A percentile compares a stretch with the other conserved stretches of the same genome.
These are phyloP conservation scores for Chiroxiphia lanceolata DNA, from an alignment of 2,797 vertebrate species.

Conservation along the genomic window DNA sequence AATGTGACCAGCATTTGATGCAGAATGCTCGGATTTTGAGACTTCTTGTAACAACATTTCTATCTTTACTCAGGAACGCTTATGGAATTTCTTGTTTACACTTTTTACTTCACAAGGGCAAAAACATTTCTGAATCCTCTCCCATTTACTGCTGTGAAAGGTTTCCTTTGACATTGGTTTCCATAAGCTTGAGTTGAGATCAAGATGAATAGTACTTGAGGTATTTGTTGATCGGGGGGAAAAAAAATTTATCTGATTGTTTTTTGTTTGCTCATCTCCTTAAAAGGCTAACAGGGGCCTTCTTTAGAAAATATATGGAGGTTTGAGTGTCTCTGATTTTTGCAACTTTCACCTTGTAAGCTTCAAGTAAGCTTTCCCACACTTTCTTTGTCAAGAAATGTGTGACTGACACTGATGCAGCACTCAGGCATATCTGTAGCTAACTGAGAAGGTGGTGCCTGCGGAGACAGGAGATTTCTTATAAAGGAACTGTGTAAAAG, in stretches of 20 bases:
- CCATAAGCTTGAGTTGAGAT: not conserved
- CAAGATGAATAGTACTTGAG: not conserved
- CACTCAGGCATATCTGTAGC: not conserved
- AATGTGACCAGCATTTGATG: not conserved
- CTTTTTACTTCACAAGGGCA: not conserved
- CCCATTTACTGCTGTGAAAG: not conserved
- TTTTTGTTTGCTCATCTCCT: not conserved
- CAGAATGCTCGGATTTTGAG: not conserved
- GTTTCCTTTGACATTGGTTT: not conserved
- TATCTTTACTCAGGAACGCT: not conserved
- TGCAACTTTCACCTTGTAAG: not conserved
- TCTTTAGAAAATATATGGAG: not conserved
- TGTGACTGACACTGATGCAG: not conserved
- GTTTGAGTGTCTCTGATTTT: not conserved
- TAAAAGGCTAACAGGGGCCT: not conserved
- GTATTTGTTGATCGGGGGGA: not conserved
- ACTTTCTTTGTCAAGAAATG: not conserved
- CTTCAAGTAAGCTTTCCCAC: not conserved
- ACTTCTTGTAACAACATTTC: not conserved
- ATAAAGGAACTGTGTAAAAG: not conserved
- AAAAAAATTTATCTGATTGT: not conserved
- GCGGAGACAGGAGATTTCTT: slow-evolving; percentile 5
- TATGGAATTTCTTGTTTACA: not conserved
- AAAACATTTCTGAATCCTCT: not conserved
- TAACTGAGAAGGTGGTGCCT: slow-evolving; percentile 1